phyloP scores from a whole-genome alignment of 2,113 vertebrate genomes.

The Aramus guarauna region DNA sequence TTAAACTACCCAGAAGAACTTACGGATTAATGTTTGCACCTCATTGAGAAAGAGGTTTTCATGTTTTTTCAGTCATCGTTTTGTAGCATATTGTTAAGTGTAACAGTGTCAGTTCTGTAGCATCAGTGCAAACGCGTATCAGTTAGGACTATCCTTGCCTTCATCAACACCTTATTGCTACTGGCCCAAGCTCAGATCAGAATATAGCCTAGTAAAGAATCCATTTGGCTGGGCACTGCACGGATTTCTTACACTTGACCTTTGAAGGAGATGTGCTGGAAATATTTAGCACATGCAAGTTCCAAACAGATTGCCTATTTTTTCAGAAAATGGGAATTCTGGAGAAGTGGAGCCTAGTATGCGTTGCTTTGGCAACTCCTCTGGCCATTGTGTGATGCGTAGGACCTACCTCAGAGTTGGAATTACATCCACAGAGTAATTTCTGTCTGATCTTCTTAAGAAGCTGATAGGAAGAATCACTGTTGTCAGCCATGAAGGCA shows the following conservation, averaged over 20 bases:
- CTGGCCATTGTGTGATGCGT: background rate
- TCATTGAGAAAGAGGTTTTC: background rate
- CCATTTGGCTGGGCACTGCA: background rate
- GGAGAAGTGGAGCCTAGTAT: background rate
- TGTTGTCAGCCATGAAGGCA: background rate
- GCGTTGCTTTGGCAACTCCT: background rate
- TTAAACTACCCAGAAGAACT: background rate
- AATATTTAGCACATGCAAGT: background rate
- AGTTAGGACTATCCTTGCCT: background rate
- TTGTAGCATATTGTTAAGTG: background rate
- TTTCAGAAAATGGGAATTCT: background rate
- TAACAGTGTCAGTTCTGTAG: background rate
- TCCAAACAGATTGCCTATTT: background rate
- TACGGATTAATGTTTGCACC: background rate
- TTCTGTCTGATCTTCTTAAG: background rate
- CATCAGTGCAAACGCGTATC: rapidly evolving
- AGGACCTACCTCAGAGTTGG: background rate
- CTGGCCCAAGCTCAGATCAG: background rate
- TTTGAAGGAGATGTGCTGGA: background rate
- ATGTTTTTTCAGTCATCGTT: background rate
- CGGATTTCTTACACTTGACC: background rate
- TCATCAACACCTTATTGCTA: background rate
- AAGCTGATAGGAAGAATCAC: background rate
- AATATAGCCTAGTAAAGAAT: background rate
- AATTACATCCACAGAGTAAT: background rate